Conservation (phyloP, 2,113 vertebrate genomes). For the Pelecanus crispus region DNA sequence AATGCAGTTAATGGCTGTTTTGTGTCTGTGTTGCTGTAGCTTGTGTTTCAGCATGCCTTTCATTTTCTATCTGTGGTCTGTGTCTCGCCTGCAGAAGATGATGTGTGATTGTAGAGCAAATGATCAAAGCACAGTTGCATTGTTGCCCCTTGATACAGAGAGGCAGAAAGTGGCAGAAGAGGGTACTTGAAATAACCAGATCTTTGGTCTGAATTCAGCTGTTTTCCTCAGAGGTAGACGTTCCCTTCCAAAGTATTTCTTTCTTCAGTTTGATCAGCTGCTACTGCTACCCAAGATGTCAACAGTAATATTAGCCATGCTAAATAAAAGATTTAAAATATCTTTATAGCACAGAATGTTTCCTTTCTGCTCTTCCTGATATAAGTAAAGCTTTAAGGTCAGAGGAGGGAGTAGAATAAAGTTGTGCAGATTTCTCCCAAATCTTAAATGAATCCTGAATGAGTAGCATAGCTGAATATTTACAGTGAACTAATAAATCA, state of each 20-base stretch:
- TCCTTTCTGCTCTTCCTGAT: not conserved
- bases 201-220: not conserved
- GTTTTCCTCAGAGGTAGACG: not conserved
- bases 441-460: not conserved
- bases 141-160: not conserved
- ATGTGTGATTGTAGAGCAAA: not conserved
- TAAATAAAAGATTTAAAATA: not conserved
- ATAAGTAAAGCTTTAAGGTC: not conserved
- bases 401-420: not conserved
- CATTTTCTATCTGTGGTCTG: not conserved
- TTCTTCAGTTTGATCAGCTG: not conserved
- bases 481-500: not conserved
- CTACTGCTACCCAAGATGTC: not conserved
- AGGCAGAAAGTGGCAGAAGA: not conserved
- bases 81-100: not conserved
- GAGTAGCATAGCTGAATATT: not conserved
- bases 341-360: not conserved
- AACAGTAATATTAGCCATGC: not conserved
- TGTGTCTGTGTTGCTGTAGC: not conserved
- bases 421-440: not conserved
- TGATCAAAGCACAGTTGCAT: not conserved
- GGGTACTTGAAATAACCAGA: not conserved
- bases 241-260: not conserved
- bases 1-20: slow-evolving; percentile 31
- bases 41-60: not conserved